Base-by-base conservation (phyloP, 2,113 vertebrate genomes). In the Embiotoca jacksoni region DNA sequence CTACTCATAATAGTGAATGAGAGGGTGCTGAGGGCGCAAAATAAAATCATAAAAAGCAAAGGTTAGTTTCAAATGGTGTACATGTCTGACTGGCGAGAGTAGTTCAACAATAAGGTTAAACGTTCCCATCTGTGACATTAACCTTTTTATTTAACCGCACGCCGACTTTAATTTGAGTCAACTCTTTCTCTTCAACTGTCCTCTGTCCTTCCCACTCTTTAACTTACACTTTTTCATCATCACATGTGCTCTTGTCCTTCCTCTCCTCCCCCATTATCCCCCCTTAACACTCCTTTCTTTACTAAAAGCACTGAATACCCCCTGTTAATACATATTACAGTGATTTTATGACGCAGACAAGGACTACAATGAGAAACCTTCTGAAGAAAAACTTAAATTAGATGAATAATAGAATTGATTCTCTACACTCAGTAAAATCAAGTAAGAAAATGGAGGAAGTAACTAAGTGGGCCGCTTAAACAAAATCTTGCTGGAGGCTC, bases 11-110 rank as follows among this genome's bases (percentile, higher is more conserved):
- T 35, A 69, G 54, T 61, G 73, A 70, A 53, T 11, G 66, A 83
- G 49, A 39, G 41, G 83, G 49, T 73, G 91, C 87, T 89, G 83
- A 90, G 44, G 59, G n/a, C 79, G 78, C 83, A 82, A 88, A 89
- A 85, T 84, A 67, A 72, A 87, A 81, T 79, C 55, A 56, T 72
- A 75, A 88, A 84, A 60, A 69, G 78, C 59, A 52, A 84, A 82
- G 84, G 59, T 83, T 87, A 72, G 60, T 63, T 73, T 82, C 37
- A n/a, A 32, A 54, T 69, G 63, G 47, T 59, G 23, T 33, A 57
- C 44, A 30, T 53, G 63, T 82, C 36, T 61, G 39, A 86, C 49
- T 56, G 16, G 11, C 56, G 62, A 60, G 63, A 73, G 66, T 2
- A 73, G 68, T 81, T 78, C 30, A 74, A 53, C 56, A 65, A 46